These are phyloP conservation scores for Vidua chalybeata DNA, from an alignment of 2,113 vertebrate genomes.

Conservation along the genomic window DNA sequence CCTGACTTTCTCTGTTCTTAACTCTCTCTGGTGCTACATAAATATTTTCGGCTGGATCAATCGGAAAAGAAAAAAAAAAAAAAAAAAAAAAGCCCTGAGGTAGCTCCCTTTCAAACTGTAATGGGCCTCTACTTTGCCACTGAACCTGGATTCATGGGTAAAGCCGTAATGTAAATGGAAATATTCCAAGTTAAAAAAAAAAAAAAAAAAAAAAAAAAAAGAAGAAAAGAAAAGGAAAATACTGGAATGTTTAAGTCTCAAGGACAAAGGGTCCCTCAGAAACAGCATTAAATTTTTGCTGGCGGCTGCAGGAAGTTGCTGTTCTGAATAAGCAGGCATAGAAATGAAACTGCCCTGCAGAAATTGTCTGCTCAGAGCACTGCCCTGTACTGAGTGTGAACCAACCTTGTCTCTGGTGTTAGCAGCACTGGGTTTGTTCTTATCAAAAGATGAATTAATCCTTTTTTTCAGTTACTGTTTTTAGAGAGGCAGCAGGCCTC, in stretches of 20 bases:
- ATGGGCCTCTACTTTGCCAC: slow-evolving; percentile 76
- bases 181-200: background rate
- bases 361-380: background rate
- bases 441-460: background rate
- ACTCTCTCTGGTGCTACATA: slow-evolving; percentile 73
- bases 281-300: background rate
- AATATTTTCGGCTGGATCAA: slow-evolving; percentile 77
- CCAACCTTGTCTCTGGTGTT: background rate
- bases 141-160: slow-evolving; percentile 63
- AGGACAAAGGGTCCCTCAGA: background rate
- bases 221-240: background rate
- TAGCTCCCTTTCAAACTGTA: slow-evolving; percentile 78
- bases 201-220: no score
- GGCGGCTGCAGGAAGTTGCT: background rate
- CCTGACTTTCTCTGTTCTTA: slow-evolving; percentile 80
- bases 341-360: background rate
- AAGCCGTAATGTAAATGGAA: background rate
- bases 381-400: background rate
- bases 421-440: background rate
- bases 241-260: background rate
- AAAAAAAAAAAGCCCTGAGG: slow-evolving; percentile 75
- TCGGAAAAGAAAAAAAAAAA: background rate
- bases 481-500: background rate
- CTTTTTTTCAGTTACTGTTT: background rate
- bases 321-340: background rate